Conservation (phyloP, 2,888 invertebrate genomes). For the Brachylomia viminalis region DNA sequence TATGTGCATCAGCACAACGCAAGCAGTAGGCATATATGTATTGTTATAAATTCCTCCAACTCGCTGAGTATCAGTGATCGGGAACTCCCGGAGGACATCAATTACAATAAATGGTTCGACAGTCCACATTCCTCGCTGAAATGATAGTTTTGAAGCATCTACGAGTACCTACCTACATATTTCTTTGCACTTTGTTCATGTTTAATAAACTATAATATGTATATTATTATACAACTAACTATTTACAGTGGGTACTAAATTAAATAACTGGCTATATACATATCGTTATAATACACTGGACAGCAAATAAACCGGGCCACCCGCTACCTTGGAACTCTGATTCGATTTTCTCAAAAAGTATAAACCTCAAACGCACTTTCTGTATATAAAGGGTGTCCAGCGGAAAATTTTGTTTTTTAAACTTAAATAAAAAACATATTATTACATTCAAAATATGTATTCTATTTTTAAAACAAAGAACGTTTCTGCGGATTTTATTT, state of each 20-base stretch:
- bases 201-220: background rate
- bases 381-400: too few species aligned
- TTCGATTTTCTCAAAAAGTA: too few species aligned
- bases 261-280: background rate
- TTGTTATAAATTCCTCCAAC: background rate
- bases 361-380: too few species aligned
- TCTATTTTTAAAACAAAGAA: too few species aligned
- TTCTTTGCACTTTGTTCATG: background rate
- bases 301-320: too few species aligned
- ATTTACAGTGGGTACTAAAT: background rate
- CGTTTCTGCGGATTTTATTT: too few species aligned
- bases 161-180: too few species aligned
- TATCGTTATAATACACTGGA: too few species aligned
- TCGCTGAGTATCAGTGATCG: conserved; percentile 7
- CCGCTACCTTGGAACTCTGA: too few species aligned
- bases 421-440: too few species aligned
- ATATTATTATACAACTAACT: background rate
- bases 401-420: too few species aligned
- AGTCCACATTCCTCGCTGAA: background rate
- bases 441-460: too few species aligned
- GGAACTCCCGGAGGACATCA: conserved; percentile 9
- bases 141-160: background rate
- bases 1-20: conserved; percentile 2
- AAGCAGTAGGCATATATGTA: background rate
- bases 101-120: conserved; percentile 13